Evolutionary conservation across 2,113 vertebrate species (phyloP), one percentile per base, ranked within the genome.

Genomic region (Melanotaenia duboulayi): DNA sequence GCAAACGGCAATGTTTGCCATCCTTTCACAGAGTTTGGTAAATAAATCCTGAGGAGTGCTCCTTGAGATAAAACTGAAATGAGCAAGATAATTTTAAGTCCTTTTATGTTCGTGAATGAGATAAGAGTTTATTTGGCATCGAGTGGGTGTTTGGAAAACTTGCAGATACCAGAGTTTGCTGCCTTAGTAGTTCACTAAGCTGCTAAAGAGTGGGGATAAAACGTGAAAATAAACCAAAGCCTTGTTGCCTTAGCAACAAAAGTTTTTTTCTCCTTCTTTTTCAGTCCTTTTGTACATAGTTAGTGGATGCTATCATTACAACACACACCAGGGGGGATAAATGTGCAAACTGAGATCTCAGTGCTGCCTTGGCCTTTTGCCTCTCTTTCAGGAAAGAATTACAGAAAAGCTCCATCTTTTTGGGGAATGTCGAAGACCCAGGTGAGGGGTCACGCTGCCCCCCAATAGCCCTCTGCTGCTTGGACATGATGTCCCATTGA

Each of bases 181-280:
- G 77, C 69, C 70, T 32, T 48, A 25, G 54, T 51, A 19, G 71
- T 76, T 73, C 56, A 44, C 57, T 32, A 20, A 58, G 48, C 68
- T 64, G 42, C 67, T 40, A 78, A 74, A 77, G 63, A 61, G 50
- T 54, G 20, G 25, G 51, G 81, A 64, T 40, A 50, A 46, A 70
- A 71, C 1, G 42, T 37, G 54, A 64, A 78, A 74, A 59, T 61
- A 37, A 57, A 81, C 48, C 17, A 20, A 50, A 40, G 39, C 57
- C 76, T 37, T 32, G 87, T 91, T 82, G 32, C 86, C 89, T 19
- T 10, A 85, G 90, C 74, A 87, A 93, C 89, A 76, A 86, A 84
- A 73, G 83, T 83, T 86, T 69, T 86, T 66, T 90, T 69, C 74
- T 73, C 28, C 28, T 28, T 28, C 28, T 28, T 28, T 6, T 28